phyloP scores from a whole-genome alignment of 2,113 vertebrate genomes.

The Cyanoramphus novaezelandiae region DNA sequence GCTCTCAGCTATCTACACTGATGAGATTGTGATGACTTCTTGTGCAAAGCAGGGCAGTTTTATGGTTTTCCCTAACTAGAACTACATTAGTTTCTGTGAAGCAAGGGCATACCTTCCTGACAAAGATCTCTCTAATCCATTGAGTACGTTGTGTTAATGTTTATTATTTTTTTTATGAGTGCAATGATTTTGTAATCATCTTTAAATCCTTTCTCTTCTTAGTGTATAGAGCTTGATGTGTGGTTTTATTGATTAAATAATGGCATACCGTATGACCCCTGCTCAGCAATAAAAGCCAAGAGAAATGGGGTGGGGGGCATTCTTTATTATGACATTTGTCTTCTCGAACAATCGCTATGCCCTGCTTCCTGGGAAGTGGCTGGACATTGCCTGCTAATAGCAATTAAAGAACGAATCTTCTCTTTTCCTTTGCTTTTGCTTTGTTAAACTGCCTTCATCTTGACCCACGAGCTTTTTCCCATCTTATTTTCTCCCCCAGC shows the following conservation, averaged over 20 bases:
- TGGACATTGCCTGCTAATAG: neutral
- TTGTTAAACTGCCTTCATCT: neutral
- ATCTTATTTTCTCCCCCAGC: neutral
- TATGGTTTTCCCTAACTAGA: neutral
- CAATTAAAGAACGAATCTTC: neutral
- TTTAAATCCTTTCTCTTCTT: neutral
- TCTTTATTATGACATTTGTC: neutral
- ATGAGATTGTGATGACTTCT: neutral
- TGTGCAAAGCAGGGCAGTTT: neutral
- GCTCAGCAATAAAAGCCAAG: neutral
- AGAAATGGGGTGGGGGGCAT: neutral
- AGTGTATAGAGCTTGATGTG: neutral
- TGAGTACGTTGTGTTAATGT: accelerated
- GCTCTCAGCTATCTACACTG: neutral
- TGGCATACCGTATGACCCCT: neutral
- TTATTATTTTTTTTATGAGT: neutral
- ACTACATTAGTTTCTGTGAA: neutral
- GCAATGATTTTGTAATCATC: neutral
- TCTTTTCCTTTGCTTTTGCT: neutral
- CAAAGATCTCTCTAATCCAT: neutral
- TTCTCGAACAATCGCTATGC: neutral
- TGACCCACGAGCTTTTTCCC: neutral
- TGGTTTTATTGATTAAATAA: neutral
- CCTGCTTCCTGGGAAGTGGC: neutral
- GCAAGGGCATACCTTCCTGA: neutral